Base-by-base conservation (phyloP, 1,140 invertebrate species). In the Ceratosolen fusciceps region DNA sequence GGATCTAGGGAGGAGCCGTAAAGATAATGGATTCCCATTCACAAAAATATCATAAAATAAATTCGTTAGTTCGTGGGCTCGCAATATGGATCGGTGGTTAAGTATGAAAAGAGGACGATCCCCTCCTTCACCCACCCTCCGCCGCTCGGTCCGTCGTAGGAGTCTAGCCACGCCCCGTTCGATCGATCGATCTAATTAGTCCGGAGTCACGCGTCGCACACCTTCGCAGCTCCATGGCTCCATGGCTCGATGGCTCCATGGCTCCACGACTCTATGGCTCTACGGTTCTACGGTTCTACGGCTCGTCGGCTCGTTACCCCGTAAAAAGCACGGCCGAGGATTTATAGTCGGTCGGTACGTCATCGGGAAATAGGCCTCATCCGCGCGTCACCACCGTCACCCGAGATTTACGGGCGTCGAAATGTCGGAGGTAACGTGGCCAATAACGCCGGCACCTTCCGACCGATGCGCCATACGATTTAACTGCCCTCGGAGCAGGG, bases 171-270 rank as follows among this genome's bases (percentile, higher is more conserved):
- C n/a, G n/a, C n/a, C n/a, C n/a, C n/a, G n/a, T n/a, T n/a, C n/a
- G n/a, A 19, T 12, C 31, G 60, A 65, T 65, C 34, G 34, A 74
- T 60, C 54, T 56, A 74, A 74, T 74, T 74, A 74, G 54, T 39
- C 34, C 34, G 9, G 24, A 60, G 37, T 74, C 72, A 74, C 72
- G 72, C 34, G 72, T 39, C n/a, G 52, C 52, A n/a, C 3, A 52
- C 39, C n/a, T 71, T 21, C 24, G 43, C 26, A 16, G 43, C 8
- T 9, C 43, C 43, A 16, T 16, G 16, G 43, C 43, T 47, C 43
- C 8, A 16, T n/a, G n/a, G n/a, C n/a, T n/a, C n/a, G n/a, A n/a
- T n/a, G n/a, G n/a, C n/a, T n/a, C n/a, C n/a, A n/a, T n/a, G n/a
- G n/a, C n/a, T n/a, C n/a, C n/a, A n/a, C n/a, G n/a, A n/a, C n/a